phyloP scores from a whole-genome alignment of 2,797 vertebrate species.

The Pempheris klunzingeri region DNA sequence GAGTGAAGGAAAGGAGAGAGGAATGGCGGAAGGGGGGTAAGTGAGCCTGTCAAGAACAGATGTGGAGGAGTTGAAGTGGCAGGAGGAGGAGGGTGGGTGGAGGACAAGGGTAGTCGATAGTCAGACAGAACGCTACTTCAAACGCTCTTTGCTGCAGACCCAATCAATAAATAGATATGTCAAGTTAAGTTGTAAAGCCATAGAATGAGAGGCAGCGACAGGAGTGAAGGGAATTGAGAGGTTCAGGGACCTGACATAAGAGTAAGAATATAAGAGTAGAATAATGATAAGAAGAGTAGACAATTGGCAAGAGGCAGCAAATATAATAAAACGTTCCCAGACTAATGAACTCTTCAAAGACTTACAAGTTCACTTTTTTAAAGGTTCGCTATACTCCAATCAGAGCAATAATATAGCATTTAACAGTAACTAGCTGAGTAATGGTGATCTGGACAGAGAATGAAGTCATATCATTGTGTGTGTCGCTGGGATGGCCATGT shows the following conservation, averaged over 20 bases:
- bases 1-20: conserved; percentile 31
- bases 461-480: too few species aligned
- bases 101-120: conserved; percentile 47
- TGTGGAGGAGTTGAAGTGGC: conserved; percentile 40
- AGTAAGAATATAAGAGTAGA: conserved; percentile 17
- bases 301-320: not conserved
- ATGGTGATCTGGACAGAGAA: too few species aligned
- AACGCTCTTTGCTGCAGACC: conserved; percentile 53
- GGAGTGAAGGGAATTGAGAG: conserved; percentile 18
- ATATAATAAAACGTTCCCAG: conserved; percentile 31
- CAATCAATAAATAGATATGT: conserved; percentile 74
- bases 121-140: conserved; percentile 61
- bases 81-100: conserved; percentile 28
- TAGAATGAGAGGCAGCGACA: conserved; percentile 46
- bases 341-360: not conserved
- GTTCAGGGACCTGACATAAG: conserved; percentile 11
- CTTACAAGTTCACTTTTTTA: not conserved
- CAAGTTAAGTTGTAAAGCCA: conserved; percentile 63
- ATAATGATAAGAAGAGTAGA: not conserved
- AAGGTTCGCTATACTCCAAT: too few species aligned
- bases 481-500: too few species aligned
- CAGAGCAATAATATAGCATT: too few species aligned
- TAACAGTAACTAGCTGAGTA: too few species aligned
- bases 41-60: conserved; percentile 59
- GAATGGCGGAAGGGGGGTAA: conserved; percentile 30